A percentile compares a stretch with the other conserved stretches of the same genome.
Evolutionary conservation across 2,113 vertebrate genomes (phyloP).

Genomic region (Telmatochromis sp.): DNA sequence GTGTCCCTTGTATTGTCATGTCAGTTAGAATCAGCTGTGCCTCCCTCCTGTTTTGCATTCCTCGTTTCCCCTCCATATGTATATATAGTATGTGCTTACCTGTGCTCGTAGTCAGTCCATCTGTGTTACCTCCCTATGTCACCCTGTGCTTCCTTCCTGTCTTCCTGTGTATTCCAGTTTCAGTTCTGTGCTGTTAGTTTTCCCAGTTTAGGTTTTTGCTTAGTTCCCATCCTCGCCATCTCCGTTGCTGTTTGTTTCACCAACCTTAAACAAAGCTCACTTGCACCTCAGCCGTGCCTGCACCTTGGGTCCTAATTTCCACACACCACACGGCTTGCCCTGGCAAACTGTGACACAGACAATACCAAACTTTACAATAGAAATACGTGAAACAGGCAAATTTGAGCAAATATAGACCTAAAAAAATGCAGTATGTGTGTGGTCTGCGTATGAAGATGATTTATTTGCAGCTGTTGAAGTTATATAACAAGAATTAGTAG

Average conservation of each 20-base stretch:
- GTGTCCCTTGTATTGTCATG: not conserved
- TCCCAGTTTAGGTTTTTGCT: not conserved
- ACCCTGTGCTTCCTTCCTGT: not conserved
- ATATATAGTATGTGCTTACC: not conserved
- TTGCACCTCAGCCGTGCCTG: not conserved
- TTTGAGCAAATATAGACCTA: not conserved
- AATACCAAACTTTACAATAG: not conserved
- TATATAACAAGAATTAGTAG: not conserved
- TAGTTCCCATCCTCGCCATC: not conserved
- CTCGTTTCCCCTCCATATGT: not conserved
- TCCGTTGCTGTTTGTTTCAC: not conserved
- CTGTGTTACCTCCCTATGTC: not conserved
- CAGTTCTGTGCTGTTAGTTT: not conserved
- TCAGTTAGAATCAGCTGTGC: not conserved
- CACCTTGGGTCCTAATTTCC: not conserved
- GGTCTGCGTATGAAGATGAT: not conserved
- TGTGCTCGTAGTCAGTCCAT: not conserved
- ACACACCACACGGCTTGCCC: not conserved
- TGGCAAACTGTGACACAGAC: not conserved
- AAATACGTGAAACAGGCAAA: not conserved
- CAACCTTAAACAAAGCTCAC: not conserved
- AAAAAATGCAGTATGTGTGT: not conserved
- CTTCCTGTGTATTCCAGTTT: not conserved
- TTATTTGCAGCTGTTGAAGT: not conserved
- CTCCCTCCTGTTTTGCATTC: not conserved